Conservation (phyloP, 2,888 invertebrate species). For the Leptopilina syphax region DNA sequence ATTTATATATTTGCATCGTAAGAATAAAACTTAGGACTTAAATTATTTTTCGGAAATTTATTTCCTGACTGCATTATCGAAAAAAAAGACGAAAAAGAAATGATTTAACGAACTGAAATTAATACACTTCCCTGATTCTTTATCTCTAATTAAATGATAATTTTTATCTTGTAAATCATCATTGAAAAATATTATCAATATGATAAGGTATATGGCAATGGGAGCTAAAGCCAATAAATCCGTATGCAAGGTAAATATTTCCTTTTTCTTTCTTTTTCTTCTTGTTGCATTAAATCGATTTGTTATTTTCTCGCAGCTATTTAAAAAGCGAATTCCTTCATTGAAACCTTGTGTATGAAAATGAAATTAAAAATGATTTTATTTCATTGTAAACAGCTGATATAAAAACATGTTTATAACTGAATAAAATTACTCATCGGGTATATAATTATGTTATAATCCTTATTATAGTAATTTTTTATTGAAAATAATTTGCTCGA, state of each 20-base stretch:
- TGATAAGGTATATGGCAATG: conserved; percentile 6
- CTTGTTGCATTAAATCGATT: not conserved
- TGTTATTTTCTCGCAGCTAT: not conserved
- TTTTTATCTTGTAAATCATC: conserved; percentile 8
- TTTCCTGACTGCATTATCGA: not conserved
- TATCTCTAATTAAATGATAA: conserved; percentile 1
- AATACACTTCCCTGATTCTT: not conserved
- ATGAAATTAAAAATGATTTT: not conserved
- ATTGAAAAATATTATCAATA: not conserved
- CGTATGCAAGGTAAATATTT: conserved; percentile 2
- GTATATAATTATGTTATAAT: no score
- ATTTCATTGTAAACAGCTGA: not conserved
- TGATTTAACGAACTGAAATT: not conserved
- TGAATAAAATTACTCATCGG: not conserved
- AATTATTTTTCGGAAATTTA: not conserved
- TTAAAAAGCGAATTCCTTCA: not conserved
- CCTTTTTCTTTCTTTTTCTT: not conserved
- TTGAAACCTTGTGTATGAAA: not conserved
- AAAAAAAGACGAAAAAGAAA: not conserved
- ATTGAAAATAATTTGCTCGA: no score
- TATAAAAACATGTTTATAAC: not conserved
- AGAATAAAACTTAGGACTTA: no score
- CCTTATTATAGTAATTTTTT: no score
- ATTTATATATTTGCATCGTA: no score
- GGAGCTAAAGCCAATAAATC: conserved; percentile 17